phyloP scores from a whole-genome alignment of 2,888 invertebrate genomes.

The Spodoptera littoralis region DNA sequence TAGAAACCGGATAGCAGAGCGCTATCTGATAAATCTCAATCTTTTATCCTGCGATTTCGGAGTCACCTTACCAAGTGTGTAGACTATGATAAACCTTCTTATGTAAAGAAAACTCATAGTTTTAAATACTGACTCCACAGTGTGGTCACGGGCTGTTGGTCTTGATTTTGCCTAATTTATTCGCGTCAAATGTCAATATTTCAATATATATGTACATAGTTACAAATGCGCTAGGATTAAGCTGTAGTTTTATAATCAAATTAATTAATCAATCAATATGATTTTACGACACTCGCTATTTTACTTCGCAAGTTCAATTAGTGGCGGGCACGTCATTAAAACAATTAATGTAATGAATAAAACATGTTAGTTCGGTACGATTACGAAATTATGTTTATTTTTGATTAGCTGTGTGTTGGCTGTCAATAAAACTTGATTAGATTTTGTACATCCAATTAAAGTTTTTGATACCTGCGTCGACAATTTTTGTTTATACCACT shows the following conservation, averaged over 20 bases:
- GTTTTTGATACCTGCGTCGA: slow-evolving; percentile 50
- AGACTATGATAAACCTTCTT: no score
- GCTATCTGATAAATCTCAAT: no score
- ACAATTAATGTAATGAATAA: slow-evolving; percentile 62
- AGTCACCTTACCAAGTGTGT: no score
- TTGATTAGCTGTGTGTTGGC: slow-evolving; percentile 61
- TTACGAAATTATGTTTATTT: slow-evolving; percentile 64
- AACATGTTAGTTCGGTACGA: slow-evolving; percentile 53
- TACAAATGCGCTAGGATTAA: slow-evolving; percentile 55
- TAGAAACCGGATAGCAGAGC: no score
- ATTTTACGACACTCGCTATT: slow-evolving; percentile 51
- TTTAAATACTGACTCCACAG: no score
- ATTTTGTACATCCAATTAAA: slow-evolving; percentile 60
- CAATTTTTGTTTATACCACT: slow-evolving; percentile 56
- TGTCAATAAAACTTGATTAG: slow-evolving; percentile 64
- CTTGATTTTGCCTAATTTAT: slow-evolving; percentile 18
- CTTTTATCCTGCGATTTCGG: no score
- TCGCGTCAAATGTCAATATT: slow-evolving; percentile 59
- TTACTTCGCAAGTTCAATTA: slow-evolving; percentile 49
- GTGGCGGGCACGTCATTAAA: slow-evolving; percentile 51
- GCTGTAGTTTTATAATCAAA: slow-evolving; percentile 56
- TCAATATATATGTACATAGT: slow-evolving; percentile 38
- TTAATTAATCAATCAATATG: slow-evolving; percentile 55
- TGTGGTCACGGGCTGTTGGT: no score
- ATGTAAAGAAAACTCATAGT: no score